Evolutionary conservation across 1,140 invertebrate genomes (phyloP).

Genomic region (Cryptotermes secundus): DNA sequence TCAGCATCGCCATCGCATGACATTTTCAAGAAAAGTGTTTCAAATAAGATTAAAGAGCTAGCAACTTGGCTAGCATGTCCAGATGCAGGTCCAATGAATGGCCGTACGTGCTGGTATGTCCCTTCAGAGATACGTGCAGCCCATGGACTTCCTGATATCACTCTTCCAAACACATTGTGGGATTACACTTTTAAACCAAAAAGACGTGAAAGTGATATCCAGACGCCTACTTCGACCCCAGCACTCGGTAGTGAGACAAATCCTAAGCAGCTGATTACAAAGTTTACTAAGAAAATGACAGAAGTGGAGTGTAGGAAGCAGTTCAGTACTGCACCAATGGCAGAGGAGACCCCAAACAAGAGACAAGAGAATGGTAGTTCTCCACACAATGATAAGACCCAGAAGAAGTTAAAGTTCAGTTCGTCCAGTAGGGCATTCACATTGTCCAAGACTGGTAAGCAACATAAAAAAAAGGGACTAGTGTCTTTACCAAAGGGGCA

Average conservation of each 20-base stretch:
- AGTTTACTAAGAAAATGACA: conserved; percentile 56
- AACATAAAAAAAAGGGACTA: neutral
- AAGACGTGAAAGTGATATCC: conserved; percentile 21
- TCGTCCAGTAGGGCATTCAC: neutral
- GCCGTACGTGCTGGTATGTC: conserved; percentile 69
- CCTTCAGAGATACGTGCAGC: conserved; percentile 56
- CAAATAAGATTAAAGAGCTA: conserved; percentile 59
- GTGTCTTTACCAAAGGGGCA: neutral
- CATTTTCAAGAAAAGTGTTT: conserved; percentile 52
- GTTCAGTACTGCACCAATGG: conserved; percentile 31
- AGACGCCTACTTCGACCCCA: neutral
- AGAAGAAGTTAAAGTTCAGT: conserved; percentile 8
- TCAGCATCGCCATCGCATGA: neutral
- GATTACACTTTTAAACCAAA: conserved; percentile 39
- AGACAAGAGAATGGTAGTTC: neutral
- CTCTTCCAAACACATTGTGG: conserved; percentile 52
- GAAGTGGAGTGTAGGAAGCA: conserved; percentile 54
- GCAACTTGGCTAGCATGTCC: conserved; percentile 59
- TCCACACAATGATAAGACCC: conserved; percentile 41
- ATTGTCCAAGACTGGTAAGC: neutral
- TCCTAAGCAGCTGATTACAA: conserved; percentile 48
- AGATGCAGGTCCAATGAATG: conserved; percentile 56
- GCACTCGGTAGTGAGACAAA: neutral
- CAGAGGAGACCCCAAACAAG: neutral
- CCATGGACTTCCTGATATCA: conserved; percentile 55